Evolutionary conservation across 1,140 invertebrate species (phyloP), one percentile per base, ranked within the genome.

Genomic region (Drosophila murphyi): DNA sequence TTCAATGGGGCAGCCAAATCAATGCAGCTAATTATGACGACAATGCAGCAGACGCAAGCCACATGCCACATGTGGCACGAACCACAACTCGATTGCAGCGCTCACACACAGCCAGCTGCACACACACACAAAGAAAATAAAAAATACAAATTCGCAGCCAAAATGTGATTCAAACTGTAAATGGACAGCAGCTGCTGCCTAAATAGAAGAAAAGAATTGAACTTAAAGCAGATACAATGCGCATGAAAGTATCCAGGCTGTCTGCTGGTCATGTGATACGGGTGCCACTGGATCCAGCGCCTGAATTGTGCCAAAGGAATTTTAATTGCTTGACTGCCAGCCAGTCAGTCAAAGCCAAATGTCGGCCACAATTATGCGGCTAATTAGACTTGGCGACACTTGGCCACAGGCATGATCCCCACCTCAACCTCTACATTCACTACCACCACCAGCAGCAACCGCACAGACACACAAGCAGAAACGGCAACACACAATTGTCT

Each of bases 381-480:
- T 67, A 72, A 72, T 72, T 72, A 72, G 70, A 57, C 62, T 41
- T n/a, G 54, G 47, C 45, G 32, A 65, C 69, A 72, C 70, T 72
- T 67, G 47, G 37, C 70, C 39, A 45, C 56, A 59, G 56, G 56
- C 56, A 59, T 5, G 39, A 39, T 41, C 20, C 1, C 20, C 20
- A 20, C 20, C 20, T 20, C 20, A 1, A 20, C 20, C 20, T 20
- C 20, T 2, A 20, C 1, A 20, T 20, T 20, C 20, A 20, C 20
- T 20, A 20, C 20, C 20, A 20, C 20, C 20, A 20, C 20, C 20
- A 20, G 0, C 20, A 1, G 1, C 20, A 20, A 1, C 20, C 39
- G 10, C 41, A 5, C 55, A 8, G 5, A 29, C 35, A 56, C 10
- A 28, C 34, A 56, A 34, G 28, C 34, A 37, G 3, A 55, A 39